These are phyloP conservation scores for Callinectes sapidus DNA, from an alignment of 2,888 invertebrate species.

Conservation along the genomic window DNA sequence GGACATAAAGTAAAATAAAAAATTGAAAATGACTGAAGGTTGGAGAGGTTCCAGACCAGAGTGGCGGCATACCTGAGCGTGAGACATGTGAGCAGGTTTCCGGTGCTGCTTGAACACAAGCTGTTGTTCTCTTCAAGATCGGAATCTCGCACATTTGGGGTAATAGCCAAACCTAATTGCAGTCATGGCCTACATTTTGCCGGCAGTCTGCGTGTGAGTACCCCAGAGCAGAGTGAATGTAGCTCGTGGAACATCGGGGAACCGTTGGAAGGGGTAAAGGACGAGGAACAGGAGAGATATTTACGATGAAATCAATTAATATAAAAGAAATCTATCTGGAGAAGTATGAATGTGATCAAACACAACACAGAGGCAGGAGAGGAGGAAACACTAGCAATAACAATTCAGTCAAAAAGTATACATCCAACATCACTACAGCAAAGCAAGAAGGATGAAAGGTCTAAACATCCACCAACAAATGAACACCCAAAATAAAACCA, in stretches of 20 bases:
- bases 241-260: neutral
- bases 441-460: neutral
- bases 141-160: neutral
- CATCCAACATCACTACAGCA: neutral
- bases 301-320: neutral
- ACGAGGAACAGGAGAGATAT: neutral
- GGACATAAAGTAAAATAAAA: neutral
- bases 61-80: neutral
- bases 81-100: neutral
- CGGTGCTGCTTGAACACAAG: neutral
- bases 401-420: too few relatives aligned
- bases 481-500: neutral
- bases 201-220: neutral
- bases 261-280: neutral
- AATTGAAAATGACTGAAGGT: neutral
- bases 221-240: neutral
- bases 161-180: conserved; percentile 3
- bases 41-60: neutral
- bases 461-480: neutral
- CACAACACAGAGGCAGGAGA: too few relatives aligned
- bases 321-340: neutral
- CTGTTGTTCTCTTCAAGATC: neutral
- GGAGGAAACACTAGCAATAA: too few relatives aligned
- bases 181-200: conserved; percentile 15
- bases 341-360: too few relatives aligned